Percentiles rank a stretch among this genome's conserved stretches.
These are phyloP conservation scores for Latrodectus elegans DNA, from an alignment of 2,888 invertebrate genomes.

Conservation along the genomic window DNA sequence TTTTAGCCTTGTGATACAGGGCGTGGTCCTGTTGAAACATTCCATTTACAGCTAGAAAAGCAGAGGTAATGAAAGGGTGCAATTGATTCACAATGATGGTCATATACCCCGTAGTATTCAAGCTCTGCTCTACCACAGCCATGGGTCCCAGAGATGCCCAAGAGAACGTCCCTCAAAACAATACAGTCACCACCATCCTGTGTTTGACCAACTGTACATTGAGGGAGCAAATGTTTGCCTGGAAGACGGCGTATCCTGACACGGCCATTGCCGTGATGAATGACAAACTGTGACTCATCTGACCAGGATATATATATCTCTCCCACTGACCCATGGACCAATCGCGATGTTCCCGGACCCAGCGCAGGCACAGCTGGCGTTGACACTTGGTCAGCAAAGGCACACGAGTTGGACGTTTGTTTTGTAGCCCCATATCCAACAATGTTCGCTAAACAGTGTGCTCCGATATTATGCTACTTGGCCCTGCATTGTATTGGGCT, in stretches of 20 bases:
- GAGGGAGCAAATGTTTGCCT: constrained; percentile 16
- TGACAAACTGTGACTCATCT: constrained; percentile 13
- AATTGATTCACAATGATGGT: too few relatives aligned
- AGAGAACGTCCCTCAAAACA: constrained; percentile 14
- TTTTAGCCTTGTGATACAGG: too few relatives aligned
- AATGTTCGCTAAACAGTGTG: constrained; percentile 23
- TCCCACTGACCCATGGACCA: constrained; percentile 10
- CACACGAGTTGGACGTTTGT: background rate
- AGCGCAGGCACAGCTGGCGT: background rate
- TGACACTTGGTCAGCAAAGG: constrained; percentile 14
- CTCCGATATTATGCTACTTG: constrained; percentile 2
- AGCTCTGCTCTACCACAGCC: background rate
- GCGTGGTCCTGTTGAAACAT: too few relatives aligned
- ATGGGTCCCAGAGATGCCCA: constrained; percentile 10
- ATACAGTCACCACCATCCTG: constrained; percentile 13
- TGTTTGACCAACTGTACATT: background rate
- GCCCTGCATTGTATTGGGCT: constrained; percentile 15
- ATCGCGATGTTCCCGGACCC: constrained; percentile 14
- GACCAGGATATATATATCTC: too few relatives aligned
- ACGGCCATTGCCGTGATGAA: constrained; percentile 4
- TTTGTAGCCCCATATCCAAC: constrained; percentile 9
- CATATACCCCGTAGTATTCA: background rate
- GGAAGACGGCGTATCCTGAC: background rate
- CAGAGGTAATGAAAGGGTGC: too few relatives aligned
- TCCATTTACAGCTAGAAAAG: too few relatives aligned